Evolutionary conservation across 2,888 invertebrate genomes (phyloP), one percentile per base, ranked within the genome.

Genomic region (Stegana nigrithorax): DNA sequence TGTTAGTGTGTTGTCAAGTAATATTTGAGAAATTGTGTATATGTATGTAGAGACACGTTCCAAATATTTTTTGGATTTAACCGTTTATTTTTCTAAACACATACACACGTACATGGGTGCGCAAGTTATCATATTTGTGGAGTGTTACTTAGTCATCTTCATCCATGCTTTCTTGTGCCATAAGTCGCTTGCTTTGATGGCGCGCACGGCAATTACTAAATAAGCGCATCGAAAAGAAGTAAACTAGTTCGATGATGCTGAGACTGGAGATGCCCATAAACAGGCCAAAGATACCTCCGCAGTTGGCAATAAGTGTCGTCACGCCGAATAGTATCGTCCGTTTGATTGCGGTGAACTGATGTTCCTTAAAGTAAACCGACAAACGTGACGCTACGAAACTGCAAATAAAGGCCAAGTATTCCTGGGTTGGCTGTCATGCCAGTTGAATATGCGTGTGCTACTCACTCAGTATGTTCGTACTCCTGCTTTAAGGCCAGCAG

Each of bases 321-420:
- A 88, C 87, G 0, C 91, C 90, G 75, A 90, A 91, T 21, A 91
- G 83, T 72, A 91, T 90, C 0, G 90, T 90, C 2, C 91, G 87
- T 51, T 89, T 88, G 6, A 90, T 90, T 1, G 91, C 89, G 53
- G 91, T 90, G 71, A 91, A 91, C 77, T 91, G 91, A 27, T 89
- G 88, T 73, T 92, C 91, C 81, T 91, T 92, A 84, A 91, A 92
- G 84, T 90, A 91, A 12, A 92, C 87, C 72, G 89, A 88, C 12
- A 92, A 86, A 2, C 91, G 87, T 0, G 91, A 87, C 75, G 87
- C 87, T 67, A 87, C 81, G 10, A 86, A 80, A 65, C 90, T 89
- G 70, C 2, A 36, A 10, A 4, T 32, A 6, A 50, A 19, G 4
- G 6, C 25, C 42, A 21, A 14, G 23, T 42, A 60, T 29, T 29